These are phyloP conservation scores for Hypotaenidia okinawae DNA, from an alignment of 2,797 vertebrate species.

Conservation along the genomic window DNA sequence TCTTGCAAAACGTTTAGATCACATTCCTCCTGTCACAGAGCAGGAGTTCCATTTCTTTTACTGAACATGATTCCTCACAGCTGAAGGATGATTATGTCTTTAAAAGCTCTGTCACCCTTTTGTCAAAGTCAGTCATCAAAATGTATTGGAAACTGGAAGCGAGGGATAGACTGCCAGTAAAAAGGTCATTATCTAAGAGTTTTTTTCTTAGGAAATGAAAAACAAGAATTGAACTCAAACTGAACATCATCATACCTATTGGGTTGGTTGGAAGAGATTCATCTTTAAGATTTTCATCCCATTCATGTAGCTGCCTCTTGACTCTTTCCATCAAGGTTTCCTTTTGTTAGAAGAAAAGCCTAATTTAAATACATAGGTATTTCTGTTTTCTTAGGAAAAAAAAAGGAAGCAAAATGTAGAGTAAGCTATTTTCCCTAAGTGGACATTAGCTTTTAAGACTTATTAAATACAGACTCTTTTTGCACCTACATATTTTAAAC, in stretches of 20 bases:
- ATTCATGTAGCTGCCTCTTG: conserved; percentile 95
- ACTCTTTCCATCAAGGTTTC: conserved; percentile 93
- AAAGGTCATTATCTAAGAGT: background rate
- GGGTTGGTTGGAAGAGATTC: conserved; percentile 94
- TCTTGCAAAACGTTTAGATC: background rate
- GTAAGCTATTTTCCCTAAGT: conserved; percentile 37
- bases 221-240: background rate
- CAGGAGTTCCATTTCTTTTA: background rate
- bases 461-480: background rate
- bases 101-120: background rate
- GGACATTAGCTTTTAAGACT: background rate
- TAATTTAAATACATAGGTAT: conserved; percentile 41
- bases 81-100: background rate
- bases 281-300: conserved; percentile 98
- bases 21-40: background rate
- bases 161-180: background rate
- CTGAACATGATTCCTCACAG: background rate
- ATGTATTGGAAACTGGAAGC: background rate
- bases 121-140: background rate
- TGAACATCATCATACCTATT: conserved; percentile 81
- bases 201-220: background rate
- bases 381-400: conserved; percentile 50
- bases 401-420: background rate
- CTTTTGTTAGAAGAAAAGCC: conserved; percentile 74
- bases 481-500: background rate